Percentiles rank a stretch among this genome's conserved stretches.
Conservation (phyloP, 2,113 vertebrate species). For the Tenrec ecaudatus region DNA sequence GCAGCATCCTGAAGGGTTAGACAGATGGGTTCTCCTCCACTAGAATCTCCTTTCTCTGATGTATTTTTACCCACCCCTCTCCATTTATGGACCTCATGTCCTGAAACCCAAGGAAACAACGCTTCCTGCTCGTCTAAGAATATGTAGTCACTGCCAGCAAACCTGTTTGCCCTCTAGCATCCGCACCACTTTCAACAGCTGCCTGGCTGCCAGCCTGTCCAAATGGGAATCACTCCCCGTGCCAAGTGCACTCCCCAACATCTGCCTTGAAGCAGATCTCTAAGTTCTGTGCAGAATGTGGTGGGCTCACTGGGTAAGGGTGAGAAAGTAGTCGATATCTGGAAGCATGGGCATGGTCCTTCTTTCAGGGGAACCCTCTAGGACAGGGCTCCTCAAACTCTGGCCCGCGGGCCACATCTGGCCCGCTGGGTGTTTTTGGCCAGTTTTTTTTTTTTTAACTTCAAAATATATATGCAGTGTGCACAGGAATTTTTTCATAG, state of each 20-base stretch:
- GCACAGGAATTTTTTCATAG: no score
- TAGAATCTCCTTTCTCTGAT: constrained; percentile 24
- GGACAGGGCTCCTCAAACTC: no score
- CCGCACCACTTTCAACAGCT: constrained; percentile 70
- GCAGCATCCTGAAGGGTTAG: neutral
- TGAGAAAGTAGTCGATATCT: fast-evolving
- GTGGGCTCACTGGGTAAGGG: neutral
- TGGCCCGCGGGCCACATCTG: no score
- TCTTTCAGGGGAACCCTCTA: neutral
- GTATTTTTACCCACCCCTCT: neutral
- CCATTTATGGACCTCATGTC: neutral
- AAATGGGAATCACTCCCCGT: fast-evolving
- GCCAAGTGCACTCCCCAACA: neutral
- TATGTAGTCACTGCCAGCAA: neutral
- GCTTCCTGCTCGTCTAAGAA: constrained; percentile 50
- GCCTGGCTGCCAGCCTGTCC: constrained; percentile 11
- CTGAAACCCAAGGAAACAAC: neutral
- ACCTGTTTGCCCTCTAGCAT: constrained; percentile 61
- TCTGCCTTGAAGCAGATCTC: neutral
- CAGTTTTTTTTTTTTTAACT: no score
- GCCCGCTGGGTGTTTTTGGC: no score
- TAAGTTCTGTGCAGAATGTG: neutral
- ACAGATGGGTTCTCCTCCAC: neutral
- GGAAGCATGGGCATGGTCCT: fast-evolving
- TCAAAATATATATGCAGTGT: no score